Evolutionary conservation across 1,140 invertebrate species (phyloP), one percentile per base, ranked within the genome.

Genomic region (Caenorhabditis latens): DNA sequence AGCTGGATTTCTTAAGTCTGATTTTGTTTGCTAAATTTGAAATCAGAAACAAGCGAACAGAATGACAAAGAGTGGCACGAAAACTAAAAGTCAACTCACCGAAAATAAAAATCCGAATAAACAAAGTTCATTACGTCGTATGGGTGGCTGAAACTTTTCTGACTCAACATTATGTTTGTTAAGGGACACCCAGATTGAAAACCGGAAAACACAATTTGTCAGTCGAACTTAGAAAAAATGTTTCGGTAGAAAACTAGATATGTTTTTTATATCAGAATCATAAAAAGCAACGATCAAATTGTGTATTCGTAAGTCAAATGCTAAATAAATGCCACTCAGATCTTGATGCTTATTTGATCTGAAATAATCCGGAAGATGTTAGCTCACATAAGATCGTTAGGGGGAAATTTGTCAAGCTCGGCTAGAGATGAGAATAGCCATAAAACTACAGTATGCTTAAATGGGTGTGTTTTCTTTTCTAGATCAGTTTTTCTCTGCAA

Each of bases 331-430:
- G 61, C 16, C 61, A 65, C 19, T 11, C 42, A 71, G 11, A 14
- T 32, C 24, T 5, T 71, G n/a, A n/a, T n/a, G n/a, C n/a, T n/a
- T n/a, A n/a, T n/a, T n/a, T n/a, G 71, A 79, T 79, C 71, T 79
- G 46, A 50, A 79, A 50, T 50, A 50, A 48, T 50, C 71, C 71
- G 46, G 71, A 79, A 24, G 8, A 50, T 50, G n/a, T 79, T 46
- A 79, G 46, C 43, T 79, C 71, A 50, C 46, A 79, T 79, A 24
- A 79, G 71, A n/a, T 79, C 71, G 46, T n/a, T 32, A 65, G 32
- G 2, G 40, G 16, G 24, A 65, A 65, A 40, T 65, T 7, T 11
- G 24, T 4, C 0, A 16, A 16, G 13, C 40, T 0, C 16, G 24
- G 19, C 14, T 19, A 58, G 2, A 40, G 32, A 42, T 40, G n/a